A percentile compares a stretch with the other conserved stretches of the same genome.
Evolutionary conservation across 1,140 invertebrate species (phyloP).

Genomic region (Orchestia grillus): DNA sequence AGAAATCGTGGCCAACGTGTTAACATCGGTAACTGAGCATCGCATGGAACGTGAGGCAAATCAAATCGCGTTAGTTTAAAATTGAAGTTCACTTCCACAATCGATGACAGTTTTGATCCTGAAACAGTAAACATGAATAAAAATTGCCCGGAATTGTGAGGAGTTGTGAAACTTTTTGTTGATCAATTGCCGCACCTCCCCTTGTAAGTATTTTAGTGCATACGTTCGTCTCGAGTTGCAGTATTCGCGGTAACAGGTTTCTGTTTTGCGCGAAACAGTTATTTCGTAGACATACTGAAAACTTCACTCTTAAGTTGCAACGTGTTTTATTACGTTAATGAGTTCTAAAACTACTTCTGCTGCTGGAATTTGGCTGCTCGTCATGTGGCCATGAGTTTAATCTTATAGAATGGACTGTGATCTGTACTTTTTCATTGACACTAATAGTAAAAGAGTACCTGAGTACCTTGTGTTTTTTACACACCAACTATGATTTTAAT

Average conservation of each 20-base stretch:
- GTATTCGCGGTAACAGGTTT: neutral
- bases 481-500: neutral
- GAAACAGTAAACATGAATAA: neutral
- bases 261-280: neutral
- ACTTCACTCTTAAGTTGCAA: neutral
- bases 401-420: neutral
- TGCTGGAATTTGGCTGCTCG: neutral
- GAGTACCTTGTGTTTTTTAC: neutral
- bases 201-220: neutral
- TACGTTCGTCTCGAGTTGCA: neutral
- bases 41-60: neutral
- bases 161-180: too few relatives aligned
- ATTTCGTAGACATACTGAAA: neutral
- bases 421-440: neutral
- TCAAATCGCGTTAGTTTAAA: neutral
- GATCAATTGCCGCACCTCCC: too few relatives aligned
- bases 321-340: neutral
- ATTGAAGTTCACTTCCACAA: neutral
- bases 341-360: neutral
- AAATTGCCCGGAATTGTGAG: neutral
- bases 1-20: too few relatives aligned
- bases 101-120: neutral
- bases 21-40: too few relatives aligned
- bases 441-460: neutral
- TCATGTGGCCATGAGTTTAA: neutral